Base-by-base conservation (phyloP, 2,797 vertebrate genomes). In the Onychomys arenicola region DNA sequence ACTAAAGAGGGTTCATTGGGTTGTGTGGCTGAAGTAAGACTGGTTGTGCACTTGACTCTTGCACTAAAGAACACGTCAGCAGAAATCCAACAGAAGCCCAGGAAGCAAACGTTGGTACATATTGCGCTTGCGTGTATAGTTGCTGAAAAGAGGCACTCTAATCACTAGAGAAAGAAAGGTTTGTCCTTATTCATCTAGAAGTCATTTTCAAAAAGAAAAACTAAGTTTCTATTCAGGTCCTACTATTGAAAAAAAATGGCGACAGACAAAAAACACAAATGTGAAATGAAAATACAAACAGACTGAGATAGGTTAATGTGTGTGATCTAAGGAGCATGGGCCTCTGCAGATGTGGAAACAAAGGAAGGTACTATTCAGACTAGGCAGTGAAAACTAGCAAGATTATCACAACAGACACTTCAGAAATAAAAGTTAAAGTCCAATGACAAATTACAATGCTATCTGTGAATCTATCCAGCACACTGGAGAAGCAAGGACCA, bases 61-160 rank as follows among this genome's bases (percentile, higher is more conserved):
- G 2, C 34, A 59, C 27, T 67, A 55, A 46, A 82, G 8, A 23
- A 59, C 5, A 3, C 10, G 25, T 55, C 34, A 0, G 0, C 6
- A 46, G 40, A 61, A 37, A 57, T 49, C 63, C 46, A 84, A 82
- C 11, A 57, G 59, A 92, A 82, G 57, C 9, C 8, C 27, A 46
- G 49, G 19, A 80, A n/a, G 6, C 11, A 71, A 65, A 21, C 3
- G 4, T 0, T 7, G 9, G 4, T 2, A 14, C 0, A n/a, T 0
- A 11, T 0, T 37, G 17, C 5, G 59, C 49, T 71, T 76, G 52
- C 52, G 55, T 16, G 49, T 5, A 49, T 5, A 67, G 14, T 0
- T 0, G 49, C 75, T 73, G 6, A 25, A 55, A 93, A 32, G 27
- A 52, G 57, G 16, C 21, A 11, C 2, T 71, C 23, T 65, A 49